Conservation (phyloP, 2,113 vertebrate genomes). For the Onychorhynchus coronatus region DNA sequence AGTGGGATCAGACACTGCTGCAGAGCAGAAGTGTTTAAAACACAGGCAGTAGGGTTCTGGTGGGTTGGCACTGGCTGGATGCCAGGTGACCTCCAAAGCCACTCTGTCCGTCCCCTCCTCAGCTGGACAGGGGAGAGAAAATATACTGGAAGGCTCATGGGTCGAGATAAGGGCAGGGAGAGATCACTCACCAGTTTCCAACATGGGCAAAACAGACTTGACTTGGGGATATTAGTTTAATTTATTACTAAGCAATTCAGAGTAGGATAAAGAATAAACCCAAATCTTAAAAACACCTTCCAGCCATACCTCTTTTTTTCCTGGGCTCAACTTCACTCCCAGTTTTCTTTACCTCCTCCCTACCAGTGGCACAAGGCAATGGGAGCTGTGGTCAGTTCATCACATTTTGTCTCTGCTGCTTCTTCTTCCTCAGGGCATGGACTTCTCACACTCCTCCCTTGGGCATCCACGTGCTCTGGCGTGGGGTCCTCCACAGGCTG, state of each 20-base stretch:
- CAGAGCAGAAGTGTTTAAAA: neutral
- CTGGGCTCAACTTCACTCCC: neutral
- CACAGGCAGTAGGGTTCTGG: neutral
- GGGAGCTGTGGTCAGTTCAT: neutral
- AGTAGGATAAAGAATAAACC: neutral
- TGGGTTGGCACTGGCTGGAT: neutral
- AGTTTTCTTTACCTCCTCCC: neutral
- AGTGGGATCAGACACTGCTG: neutral
- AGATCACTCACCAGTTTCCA: neutral
- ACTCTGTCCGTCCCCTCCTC: neutral
- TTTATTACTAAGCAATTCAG: neutral
- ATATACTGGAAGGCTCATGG: neutral
- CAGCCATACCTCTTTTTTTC: neutral
- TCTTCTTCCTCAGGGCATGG: neutral
- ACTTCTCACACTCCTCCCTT: neutral
- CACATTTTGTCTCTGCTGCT: neutral
- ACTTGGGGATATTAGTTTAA: neutral
- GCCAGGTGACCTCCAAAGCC: neutral
- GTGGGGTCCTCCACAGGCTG: neutral
- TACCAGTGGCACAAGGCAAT: neutral
- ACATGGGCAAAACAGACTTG: neutral
- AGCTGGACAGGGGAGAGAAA: neutral
- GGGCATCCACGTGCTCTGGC: neutral
- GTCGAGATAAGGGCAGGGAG: neutral
- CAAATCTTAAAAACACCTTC: neutral